Percentiles rank a stretch among this genome's conserved stretches.
These are phyloP conservation scores for Eulemur albifrons DNA, from an alignment of 2,797 vertebrate genomes.

Conservation along the genomic window DNA sequence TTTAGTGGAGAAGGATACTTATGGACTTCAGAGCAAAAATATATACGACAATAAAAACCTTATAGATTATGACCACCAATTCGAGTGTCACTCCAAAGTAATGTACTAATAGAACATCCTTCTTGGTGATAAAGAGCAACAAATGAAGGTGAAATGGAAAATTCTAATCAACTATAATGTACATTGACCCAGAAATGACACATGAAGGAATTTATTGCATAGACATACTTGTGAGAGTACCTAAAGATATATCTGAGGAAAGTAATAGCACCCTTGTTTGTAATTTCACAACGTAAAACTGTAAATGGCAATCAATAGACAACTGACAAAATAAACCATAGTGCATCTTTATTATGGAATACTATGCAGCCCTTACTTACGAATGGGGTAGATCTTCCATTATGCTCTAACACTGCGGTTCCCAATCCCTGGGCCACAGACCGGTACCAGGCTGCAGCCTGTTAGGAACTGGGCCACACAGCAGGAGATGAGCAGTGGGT, in stretches of 20 bases:
- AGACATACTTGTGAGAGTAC: not conserved
- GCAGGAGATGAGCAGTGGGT: no score
- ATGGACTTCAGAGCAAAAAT: not conserved
- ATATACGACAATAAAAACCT: not conserved
- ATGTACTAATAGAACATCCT: not conserved
- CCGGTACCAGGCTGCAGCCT: no score
- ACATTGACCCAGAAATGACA: not conserved
- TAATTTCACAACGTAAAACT: conserved; percentile 22
- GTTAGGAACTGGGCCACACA: no score
- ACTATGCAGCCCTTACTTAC: not conserved
- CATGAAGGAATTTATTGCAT: not conserved
- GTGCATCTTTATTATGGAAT: not conserved
- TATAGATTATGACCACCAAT: not conserved
- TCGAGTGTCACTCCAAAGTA: not conserved
- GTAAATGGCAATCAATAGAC: not conserved
- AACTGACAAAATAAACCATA: not conserved
- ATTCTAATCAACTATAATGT: not conserved
- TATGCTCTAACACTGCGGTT: not conserved
- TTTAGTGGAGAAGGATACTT: not conserved
- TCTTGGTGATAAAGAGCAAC: not conserved
- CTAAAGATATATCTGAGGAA: not conserved
- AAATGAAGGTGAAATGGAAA: not conserved
- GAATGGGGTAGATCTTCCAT: not conserved
- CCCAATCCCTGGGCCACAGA: no score
- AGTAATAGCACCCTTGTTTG: not conserved